These are phyloP conservation scores for Nerophis lumbriciformis DNA, from an alignment of 2,113 vertebrate genomes.

Conservation along the genomic window DNA sequence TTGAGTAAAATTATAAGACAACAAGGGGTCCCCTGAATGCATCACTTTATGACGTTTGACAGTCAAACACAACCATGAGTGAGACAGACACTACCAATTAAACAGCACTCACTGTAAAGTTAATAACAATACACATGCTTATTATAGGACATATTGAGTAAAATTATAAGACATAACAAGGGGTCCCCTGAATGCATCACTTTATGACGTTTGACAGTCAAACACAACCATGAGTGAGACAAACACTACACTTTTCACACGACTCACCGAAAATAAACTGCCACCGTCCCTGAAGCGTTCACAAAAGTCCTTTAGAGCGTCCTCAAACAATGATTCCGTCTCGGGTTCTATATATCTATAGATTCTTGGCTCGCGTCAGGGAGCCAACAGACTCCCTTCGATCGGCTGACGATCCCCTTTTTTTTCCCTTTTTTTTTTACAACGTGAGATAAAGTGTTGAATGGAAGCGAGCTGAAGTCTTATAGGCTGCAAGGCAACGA, in stretches of 20 bases:
- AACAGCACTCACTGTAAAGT: no score
- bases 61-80: no score
- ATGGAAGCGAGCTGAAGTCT: constrained; percentile 7
- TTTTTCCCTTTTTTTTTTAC: background rate
- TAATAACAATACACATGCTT: background rate
- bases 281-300: background rate
- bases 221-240: constrained; percentile 5
- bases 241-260: constrained; percentile 10
- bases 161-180: no score
- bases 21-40: no score
- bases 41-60: no score
- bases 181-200: no score
- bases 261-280: constrained; percentile 54
- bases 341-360: background rate
- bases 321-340: background rate
- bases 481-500: constrained; percentile 5
- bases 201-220: background rate
- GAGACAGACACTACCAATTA: no score
- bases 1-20: no score
- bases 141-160: no score
- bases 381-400: background rate
- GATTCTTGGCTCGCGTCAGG: background rate
- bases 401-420: background rate
- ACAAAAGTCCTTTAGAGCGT: constrained; percentile 2
- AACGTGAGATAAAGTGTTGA: constrained; percentile 8